phyloP scores from a whole-genome alignment of 2,113 vertebrate species.

The Pantherophis guttatus region DNA sequence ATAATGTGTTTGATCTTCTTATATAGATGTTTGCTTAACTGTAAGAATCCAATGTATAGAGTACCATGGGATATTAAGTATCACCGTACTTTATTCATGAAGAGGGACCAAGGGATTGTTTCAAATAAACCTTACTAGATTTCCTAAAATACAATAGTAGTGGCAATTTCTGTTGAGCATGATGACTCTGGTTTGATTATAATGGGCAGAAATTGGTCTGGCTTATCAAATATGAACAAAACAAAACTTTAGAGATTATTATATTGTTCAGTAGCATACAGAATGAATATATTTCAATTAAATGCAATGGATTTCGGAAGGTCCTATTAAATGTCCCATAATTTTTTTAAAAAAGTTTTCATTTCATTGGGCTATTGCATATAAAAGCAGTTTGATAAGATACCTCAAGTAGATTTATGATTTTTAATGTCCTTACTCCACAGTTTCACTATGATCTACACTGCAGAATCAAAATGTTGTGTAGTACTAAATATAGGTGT shows the following conservation, averaged over 20 bases:
- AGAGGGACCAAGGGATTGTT: conserved; percentile 60
- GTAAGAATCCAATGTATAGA: conserved; percentile 52
- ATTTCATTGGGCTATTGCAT: background rate
- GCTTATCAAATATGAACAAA: conserved; percentile 59
- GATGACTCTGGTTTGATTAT: conserved; percentile 35
- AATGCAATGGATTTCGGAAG: conserved; percentile 47
- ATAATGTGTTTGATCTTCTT: conserved; percentile 25
- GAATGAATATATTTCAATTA: conserved; percentile 52
- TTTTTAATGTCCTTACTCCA: conserved; percentile 1
- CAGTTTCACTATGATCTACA: background rate
- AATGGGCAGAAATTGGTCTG: conserved; percentile 49
- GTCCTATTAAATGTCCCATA: conserved; percentile 42
- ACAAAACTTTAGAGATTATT: conserved; percentile 59
- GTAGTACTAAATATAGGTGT: background rate
- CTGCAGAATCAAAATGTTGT: background rate
- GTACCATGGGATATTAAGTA: conserved; percentile 61
- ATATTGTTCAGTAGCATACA: conserved; percentile 42
- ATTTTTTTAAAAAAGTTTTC: conserved; percentile 13
- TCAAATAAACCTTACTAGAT: conserved; percentile 47
- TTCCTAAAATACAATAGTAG: conserved; percentile 59
- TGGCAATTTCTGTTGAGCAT: conserved; percentile 57
- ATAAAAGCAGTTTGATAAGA: background rate
- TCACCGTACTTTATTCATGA: conserved; percentile 60
- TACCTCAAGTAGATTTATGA: background rate
- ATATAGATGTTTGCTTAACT: conserved; percentile 49